Conservation (phyloP, 1,140 invertebrate species). For the Halesus radiatus region DNA sequence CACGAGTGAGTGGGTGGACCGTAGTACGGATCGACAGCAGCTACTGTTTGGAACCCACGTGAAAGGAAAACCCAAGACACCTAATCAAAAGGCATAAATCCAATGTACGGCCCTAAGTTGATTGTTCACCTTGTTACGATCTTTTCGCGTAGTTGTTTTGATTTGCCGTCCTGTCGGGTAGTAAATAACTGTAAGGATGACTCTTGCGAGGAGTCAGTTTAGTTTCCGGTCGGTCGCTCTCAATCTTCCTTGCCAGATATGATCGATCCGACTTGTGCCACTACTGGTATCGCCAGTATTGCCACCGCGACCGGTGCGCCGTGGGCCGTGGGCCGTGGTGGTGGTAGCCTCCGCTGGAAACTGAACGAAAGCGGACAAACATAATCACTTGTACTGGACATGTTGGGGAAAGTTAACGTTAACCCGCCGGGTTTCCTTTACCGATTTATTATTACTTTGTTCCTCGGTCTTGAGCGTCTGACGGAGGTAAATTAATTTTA, state of each 20-base stretch:
- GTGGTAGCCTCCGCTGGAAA: not conserved
- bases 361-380: constrained; percentile 8
- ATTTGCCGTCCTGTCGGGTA: not conserved
- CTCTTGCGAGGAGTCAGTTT: constrained; percentile 33
- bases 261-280: constrained; percentile 23
- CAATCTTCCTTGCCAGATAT: constrained; percentile 20
- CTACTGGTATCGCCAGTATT: not conserved
- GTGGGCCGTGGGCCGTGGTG: too few species aligned
- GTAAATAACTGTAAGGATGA: constrained; percentile 26
- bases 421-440: constrained; percentile 29
- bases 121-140: not conserved
- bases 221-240: constrained; percentile 24
- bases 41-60: not conserved
- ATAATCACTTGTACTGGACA: constrained; percentile 31
- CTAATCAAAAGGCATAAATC: not conserved
- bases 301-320: too few species aligned
- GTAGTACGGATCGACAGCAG: not conserved
- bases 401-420: constrained; percentile 3
- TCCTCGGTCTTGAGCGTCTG: constrained; percentile 29
- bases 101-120: too few species aligned
- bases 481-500: constrained; percentile 36
- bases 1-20: constrained; percentile 14
- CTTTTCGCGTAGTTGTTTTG: not conserved
- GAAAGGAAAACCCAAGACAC: constrained; percentile 15
- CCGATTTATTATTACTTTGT: constrained; percentile 40